Evolutionary conservation across 2,113 vertebrate genomes (phyloP), one percentile per base, ranked within the genome.

Genomic region (Tachysurus fulvidraco): DNA sequence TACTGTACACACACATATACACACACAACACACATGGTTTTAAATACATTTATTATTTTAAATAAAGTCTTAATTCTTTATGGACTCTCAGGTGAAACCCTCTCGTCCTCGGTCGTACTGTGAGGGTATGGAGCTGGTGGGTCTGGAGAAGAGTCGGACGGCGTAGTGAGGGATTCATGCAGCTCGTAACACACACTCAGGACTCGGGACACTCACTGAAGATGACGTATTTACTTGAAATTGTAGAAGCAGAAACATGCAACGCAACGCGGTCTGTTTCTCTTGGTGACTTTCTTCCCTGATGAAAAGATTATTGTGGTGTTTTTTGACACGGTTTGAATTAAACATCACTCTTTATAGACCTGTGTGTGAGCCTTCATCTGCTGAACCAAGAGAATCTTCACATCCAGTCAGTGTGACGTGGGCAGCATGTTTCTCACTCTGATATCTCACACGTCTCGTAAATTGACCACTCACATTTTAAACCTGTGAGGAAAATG

Each of bases 51-150:
- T 54, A 21, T 81, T 79, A 4, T 46, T 67, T 74, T 71, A 54
- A 3, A 25, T 65, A 83, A 84, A 57, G 16, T 71, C 16, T 80
- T 80, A 4, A 55, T 85, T 71, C 25, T 19, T n/a, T 54, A 36
- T 88, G 50, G 55, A 60, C 79, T 44, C 80, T 52, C 90, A 96
- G 95, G 91, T 92, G 30, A 94, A 93, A 86, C 84, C 92, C 0
- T 89, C 94, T 0, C 93, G 95, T 90, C 95, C 96, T 0, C 95
- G 91, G 30, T 95, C 96, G 0, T 94, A 93, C 92, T 95, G 95
- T 19, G 96, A 97, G 89, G 96, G 96, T 80, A 96, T 95, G 96
- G 96, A 97, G 92, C 94, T 97, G 92, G 95, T 92, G 50, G 95
- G 91, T 81, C 88, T 97, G 7, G 96, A 96, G 90, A 93, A 95